Base-by-base conservation (phyloP, 92 coral and sea anemone genomes). In the Phenganax marumi region DNA sequence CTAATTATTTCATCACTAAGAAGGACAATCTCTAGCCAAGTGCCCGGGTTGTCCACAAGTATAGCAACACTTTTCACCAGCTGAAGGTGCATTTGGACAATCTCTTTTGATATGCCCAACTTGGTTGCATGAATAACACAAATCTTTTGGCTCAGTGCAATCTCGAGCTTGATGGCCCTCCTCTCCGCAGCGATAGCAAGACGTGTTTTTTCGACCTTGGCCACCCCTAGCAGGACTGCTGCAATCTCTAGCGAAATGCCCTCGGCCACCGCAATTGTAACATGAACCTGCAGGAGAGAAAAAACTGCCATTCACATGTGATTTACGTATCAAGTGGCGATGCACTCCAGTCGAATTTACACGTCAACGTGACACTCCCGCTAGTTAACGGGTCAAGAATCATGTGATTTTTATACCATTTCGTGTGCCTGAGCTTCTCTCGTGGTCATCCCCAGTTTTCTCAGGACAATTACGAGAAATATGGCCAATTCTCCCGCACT, bases 181-280 rank as follows among this genome's bases (percentile, higher is more conserved):
- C 68, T 88, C 81, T 0, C 91, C 88, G 70, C 93, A 90, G 12
- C 88, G 84, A 78, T 85, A 90, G 49, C 93, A 90, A 12, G 78
- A 78, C 14, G 50, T 13, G 25, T 64, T 82, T 52, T 46, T 54
- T 0, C 24, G 39, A 14, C 60, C 71, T 33, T 33, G 43, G 43
- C 43, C 43, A 33, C 43, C 43, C 43, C 69, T 43, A 22, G 46
- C 60, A 17, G 53, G 48, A 33, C 65, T 62, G 18, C 91, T 57
- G 85, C 99, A 96, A 50, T 96, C 93, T 2, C 97, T 92, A 26
- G 93, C 93, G 61, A 91, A 80, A 81, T 96, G 99, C n/a, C 97
- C 99, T 0, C 52, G 46, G 65, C 90, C 85, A 17, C 92, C 91
- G 83, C 99, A 96, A 51, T 70, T 83, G 81, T 87, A 84, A 64